A percentile compares a stretch with the other conserved stretches of the same genome.
Evolutionary conservation across 1,140 invertebrate genomes (phyloP).

Genomic region (Triops cancriformis): DNA sequence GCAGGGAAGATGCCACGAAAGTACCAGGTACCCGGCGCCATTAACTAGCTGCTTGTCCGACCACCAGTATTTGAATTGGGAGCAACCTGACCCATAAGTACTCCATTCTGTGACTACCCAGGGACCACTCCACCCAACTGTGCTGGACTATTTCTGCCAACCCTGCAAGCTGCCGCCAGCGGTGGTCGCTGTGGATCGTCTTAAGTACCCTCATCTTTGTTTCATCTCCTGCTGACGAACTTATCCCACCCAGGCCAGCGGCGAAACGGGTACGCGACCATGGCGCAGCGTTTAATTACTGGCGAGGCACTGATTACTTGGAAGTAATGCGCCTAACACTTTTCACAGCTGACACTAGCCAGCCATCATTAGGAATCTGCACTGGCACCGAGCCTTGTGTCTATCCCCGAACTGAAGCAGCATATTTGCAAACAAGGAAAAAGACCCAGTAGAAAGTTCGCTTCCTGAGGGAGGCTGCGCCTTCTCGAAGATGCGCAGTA

Average conservation of each 20-base stretch:
- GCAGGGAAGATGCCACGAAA: not conserved
- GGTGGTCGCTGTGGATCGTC: not conserved
- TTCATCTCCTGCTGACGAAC: not conserved
- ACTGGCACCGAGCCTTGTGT: not conserved
- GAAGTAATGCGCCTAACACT: not conserved
- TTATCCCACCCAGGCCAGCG: not conserved
- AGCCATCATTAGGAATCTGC: not conserved
- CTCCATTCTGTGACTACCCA: not conserved
- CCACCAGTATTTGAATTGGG: not conserved
- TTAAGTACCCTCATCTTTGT: not conserved
- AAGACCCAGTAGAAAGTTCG: not conserved
- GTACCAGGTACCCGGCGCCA: not conserved
- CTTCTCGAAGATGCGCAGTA: constrained; percentile 8
- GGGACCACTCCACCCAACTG: not conserved
- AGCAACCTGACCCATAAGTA: not conserved
- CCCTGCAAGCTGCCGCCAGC: not conserved
- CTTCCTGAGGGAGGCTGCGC: not conserved
- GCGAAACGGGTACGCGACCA: not conserved
- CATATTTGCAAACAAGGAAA: constrained; percentile 7
- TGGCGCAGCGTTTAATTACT: not conserved
- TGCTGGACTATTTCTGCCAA: not conserved
- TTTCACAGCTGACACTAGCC: not conserved
- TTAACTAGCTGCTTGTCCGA: not conserved
- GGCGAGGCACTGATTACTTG: not conserved
- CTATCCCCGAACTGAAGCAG: not conserved